Evolutionary conservation across 2,113 vertebrate genomes (phyloP).

Genomic region (Austrofundulus limnaeus): DNA sequence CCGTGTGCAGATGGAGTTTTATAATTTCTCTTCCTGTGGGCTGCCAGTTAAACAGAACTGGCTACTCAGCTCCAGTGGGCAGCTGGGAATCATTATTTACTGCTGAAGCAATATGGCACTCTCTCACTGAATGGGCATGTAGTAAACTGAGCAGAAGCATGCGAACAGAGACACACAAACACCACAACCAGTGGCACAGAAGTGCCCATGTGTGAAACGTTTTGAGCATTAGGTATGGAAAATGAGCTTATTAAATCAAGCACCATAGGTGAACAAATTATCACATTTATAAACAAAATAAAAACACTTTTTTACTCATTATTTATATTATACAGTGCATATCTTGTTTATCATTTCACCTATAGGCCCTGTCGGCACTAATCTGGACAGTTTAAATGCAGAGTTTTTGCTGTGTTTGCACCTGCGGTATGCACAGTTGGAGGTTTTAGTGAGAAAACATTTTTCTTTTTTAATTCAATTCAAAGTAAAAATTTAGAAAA

Average conservation of each 20-base stretch:
- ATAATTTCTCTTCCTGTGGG: conserved; percentile 71
- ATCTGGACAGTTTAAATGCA: no score
- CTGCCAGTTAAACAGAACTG: conserved; percentile 66
- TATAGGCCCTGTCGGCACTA: no score
- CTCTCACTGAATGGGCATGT: conserved; percentile 36
- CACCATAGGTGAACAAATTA: neutral
- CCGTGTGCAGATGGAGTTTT: conserved; percentile 13
- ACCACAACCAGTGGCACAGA: conserved; percentile 19
- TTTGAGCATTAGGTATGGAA: conserved; percentile 4
- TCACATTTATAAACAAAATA: neutral
- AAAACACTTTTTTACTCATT: neutral
- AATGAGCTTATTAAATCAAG: neutral
- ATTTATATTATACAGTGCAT: no score
- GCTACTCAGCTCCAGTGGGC: conserved; percentile 65
- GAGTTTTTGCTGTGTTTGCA: no score
- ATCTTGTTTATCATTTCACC: no score
- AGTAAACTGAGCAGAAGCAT: conserved; percentile 21
- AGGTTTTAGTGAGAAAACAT: no score
- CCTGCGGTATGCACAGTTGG: no score
- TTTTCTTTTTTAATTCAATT: no score
- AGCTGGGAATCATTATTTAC: conserved; percentile 71
- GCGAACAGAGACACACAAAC: conserved; percentile 23
- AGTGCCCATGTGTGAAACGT: neutral
- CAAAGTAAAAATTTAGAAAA: no score
- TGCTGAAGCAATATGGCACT: conserved; percentile 55